A percentile compares a stretch with the other conserved stretches of the same genome.
Evolutionary conservation across 2,113 vertebrate genomes (phyloP).

Genomic region (Laterallus jamaicensis): DNA sequence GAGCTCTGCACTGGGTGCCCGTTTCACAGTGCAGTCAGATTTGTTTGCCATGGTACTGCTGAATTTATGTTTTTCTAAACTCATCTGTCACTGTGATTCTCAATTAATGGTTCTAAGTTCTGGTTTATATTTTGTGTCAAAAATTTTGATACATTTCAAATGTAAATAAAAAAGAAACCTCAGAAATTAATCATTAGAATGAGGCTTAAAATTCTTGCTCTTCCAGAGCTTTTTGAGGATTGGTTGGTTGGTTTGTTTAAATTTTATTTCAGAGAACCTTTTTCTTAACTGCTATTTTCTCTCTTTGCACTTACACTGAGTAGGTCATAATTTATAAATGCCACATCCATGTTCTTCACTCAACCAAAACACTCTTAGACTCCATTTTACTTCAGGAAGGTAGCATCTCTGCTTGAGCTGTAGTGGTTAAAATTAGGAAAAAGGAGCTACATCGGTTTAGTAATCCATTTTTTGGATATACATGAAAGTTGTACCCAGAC

Average conservation of each 20-base stretch:
- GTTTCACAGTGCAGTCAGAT: not conserved
- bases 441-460: not conserved
- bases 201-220: not conserved
- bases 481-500: not conserved
- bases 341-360: not conserved
- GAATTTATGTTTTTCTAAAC: slow-evolving; percentile 17
- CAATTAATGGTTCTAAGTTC: not conserved
- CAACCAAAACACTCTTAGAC: not conserved
- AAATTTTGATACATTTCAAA: not conserved
- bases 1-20: not conserved
- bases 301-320: not conserved
- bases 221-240: not conserved
- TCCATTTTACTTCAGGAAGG: not conserved
- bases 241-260: not conserved
- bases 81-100: not conserved
- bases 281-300: not conserved
- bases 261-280: not conserved
- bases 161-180: not conserved
- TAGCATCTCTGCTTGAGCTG: not conserved
- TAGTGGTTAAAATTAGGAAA: not conserved
- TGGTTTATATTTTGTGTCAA: not conserved
- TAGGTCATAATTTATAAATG: not conserved
- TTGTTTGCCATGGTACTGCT: not conserved
- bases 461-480: not conserved
- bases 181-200: not conserved